Percentiles rank a stretch among this genome's conserved stretches.
Conservation (phyloP, 2,888 invertebrate genomes). For the Habrosyne pyritoides region DNA sequence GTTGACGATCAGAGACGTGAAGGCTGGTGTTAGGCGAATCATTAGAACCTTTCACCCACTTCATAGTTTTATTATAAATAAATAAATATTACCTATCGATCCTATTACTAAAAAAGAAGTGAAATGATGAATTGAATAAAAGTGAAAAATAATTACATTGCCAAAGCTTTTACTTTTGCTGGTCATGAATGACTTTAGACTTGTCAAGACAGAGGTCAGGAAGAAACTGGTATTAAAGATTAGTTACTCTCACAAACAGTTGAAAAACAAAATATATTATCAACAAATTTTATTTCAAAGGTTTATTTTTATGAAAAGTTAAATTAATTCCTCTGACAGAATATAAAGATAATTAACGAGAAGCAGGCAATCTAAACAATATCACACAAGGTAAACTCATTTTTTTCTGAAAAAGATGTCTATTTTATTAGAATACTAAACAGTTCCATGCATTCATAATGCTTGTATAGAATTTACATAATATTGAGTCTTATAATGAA, state of each 20-base stretch:
- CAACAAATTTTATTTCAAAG: conserved; percentile 77
- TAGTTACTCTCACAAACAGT: not conserved
- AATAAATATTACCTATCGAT: too few species aligned
- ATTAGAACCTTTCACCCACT: too few species aligned
- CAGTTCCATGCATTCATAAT: conserved; percentile 71
- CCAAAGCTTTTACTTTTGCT: too few species aligned
- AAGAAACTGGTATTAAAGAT: too few species aligned
- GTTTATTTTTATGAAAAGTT: conserved; percentile 53
- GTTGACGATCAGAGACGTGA: too few species aligned
- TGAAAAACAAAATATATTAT: conserved; percentile 36
- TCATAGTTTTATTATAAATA: too few species aligned
- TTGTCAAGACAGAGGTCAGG: too few species aligned
- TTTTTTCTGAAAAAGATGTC: conserved; percentile 51
- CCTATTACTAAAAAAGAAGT: too few species aligned
- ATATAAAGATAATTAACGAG: conserved; percentile 19
- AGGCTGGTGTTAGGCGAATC: too few species aligned
- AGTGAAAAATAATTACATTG: too few species aligned
- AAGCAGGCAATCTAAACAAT: conserved; percentile 23
- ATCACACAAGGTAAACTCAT: conserved; percentile 56
- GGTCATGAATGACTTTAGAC: too few species aligned
- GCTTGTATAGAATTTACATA: conserved; percentile 51
- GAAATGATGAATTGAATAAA: too few species aligned
- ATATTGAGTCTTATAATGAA: conserved; percentile 42
- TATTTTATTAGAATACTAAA: conserved; percentile 49
- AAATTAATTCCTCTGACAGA: conserved; percentile 57